A percentile compares a stretch with the other conserved stretches of the same genome.
phyloP scores from a whole-genome alignment of 2,888 invertebrate genomes.

The Phyllotreta cruciferae region DNA sequence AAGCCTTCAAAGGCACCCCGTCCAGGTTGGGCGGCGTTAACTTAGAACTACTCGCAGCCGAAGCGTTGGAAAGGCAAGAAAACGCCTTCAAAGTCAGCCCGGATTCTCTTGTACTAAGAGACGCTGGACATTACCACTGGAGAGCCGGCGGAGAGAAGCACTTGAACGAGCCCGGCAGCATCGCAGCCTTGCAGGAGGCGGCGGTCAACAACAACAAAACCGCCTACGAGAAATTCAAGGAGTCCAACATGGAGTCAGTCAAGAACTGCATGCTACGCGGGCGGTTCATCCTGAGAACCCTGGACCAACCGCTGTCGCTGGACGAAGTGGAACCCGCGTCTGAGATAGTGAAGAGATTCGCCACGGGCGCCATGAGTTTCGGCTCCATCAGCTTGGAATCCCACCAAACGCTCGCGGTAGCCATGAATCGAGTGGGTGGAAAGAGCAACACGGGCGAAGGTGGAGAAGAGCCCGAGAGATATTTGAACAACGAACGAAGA shows the following conservation, averaged over 20 bases:
- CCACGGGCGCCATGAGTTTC: slow-evolving; percentile 71
- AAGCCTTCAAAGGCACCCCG: slow-evolving; percentile 83
- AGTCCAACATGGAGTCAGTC: slow-evolving; percentile 86
- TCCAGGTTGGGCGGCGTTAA: slow-evolving; percentile 86
- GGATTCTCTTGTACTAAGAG: slow-evolving; percentile 77
- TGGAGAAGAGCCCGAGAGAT: slow-evolving; percentile 80
- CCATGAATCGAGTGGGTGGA: slow-evolving; percentile 82
- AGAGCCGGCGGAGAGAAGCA: slow-evolving; percentile 96
- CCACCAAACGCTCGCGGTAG: slow-evolving; percentile 92
- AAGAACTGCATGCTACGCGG: slow-evolving; percentile 90
- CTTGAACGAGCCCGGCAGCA: slow-evolving; percentile 89
- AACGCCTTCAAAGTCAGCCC: slow-evolving; percentile 74
- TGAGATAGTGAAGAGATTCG: slow-evolving; percentile 95
- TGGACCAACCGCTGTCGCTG: slow-evolving; percentile 81
- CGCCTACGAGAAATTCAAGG: slow-evolving; percentile 86
- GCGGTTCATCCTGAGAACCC: slow-evolving; percentile 84
- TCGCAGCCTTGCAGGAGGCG: slow-evolving; percentile 87
- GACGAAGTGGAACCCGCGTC: slow-evolving; percentile 91
- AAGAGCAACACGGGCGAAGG: slow-evolving; percentile 99
- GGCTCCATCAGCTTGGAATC: slow-evolving; percentile 94
- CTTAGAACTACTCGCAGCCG: slow-evolving; percentile 85
- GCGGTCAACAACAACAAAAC: slow-evolving; percentile 78
- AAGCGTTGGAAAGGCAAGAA: slow-evolving; percentile 82
- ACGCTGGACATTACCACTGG: slow-evolving; percentile 96
- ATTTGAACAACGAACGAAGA: slow-evolving; percentile 73